Base-by-base conservation (phyloP, 2,113 vertebrate genomes). In the Nibea coibor region DNA sequence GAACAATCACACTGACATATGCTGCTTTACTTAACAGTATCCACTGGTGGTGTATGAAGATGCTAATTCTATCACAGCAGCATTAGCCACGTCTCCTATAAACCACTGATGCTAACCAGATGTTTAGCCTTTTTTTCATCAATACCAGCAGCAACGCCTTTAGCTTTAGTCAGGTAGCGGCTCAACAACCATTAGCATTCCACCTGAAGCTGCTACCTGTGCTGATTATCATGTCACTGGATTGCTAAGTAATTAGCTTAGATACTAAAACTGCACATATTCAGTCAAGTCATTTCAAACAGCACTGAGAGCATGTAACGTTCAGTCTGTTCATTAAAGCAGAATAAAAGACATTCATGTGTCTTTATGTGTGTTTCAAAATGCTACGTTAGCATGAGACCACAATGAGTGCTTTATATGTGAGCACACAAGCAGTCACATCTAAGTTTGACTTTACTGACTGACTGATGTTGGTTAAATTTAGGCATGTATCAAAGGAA, bases 21-120 rank as follows among this genome's bases (percentile, higher is more conserved):
- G 78, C 72, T 67, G 51, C 71, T 47, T 72, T 35, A 58, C 51
- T 54, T 1, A 72, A 73, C 48, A 3, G 17, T 12, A 43, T 66
- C 20, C 12, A 68, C 62, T 63, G 35, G 58, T 59, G 35, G 54
- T 35, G 24, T 24, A 26, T 35, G 31, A 62, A 19, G 53, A 53
- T 56, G 66, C 75, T 65, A 59, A 84, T 63, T 51, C 80, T 59
- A 66, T 69, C 75, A 53, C 51, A 53, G 62, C 20, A 47, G 63
- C 64, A 22, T 39, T 67, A 83, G 68, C 69, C 35, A 79, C 50
- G 61, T 26, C 31, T 53, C 45, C 64, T 42, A 61, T 20, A 5
- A 39, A 66, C 81, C 75, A n/a, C 24, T 84, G 22, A 70, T 75
- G 83, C 85, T 89, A 81, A 75, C 72, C 63, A 73, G 78, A 47